These are phyloP conservation scores for Geotrypetes seraphini DNA, from an alignment of 2,797 vertebrate species.

Conservation along the genomic window DNA sequence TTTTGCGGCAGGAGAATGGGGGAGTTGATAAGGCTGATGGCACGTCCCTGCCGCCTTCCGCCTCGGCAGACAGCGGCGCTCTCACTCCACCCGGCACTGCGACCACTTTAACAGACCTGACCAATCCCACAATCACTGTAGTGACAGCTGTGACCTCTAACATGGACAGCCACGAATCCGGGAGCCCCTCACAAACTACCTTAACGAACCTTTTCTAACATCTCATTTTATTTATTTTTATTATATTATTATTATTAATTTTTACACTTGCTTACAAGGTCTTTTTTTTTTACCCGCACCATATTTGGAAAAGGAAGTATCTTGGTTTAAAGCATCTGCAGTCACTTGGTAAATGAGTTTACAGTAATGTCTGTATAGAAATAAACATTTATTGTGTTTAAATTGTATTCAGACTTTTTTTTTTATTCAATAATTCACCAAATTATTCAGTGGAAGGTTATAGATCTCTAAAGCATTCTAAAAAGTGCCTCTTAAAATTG, in stretches of 20 bases:
- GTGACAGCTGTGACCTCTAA: slow-evolving; percentile 95
- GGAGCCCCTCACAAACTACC: slow-evolving; percentile 97
- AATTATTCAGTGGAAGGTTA: slow-evolving; percentile 32
- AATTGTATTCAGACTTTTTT: slow-evolving; percentile 34
- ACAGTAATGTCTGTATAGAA: slow-evolving; percentile 42
- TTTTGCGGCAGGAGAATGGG: slow-evolving; percentile 99
- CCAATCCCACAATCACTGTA: slow-evolving; percentile 97
- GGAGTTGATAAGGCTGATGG: slow-evolving; percentile 98
- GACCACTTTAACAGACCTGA: slow-evolving; percentile 98
- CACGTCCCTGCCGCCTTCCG: slow-evolving; percentile 86
- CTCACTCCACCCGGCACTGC: slow-evolving; percentile 93
- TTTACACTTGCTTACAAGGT: slow-evolving; percentile 58
- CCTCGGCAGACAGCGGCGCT: slow-evolving; percentile 94
- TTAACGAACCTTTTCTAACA: slow-evolving; percentile 99
- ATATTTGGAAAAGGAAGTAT: slow-evolving; percentile 71
- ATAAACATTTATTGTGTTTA: slow-evolving; percentile 28
- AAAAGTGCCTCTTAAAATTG: slow-evolving; percentile 71
- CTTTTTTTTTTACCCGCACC: slow-evolving; percentile 62
- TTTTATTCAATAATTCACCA: slow-evolving; percentile 18
- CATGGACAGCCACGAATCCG: slow-evolving; percentile 97
- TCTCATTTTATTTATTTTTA: slow-evolving; percentile 49
- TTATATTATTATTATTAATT: slow-evolving; percentile 40
- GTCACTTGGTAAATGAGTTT: slow-evolving; percentile 78
- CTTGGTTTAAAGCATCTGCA: slow-evolving; percentile 81
- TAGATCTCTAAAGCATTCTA: slow-evolving; percentile 40